Conservation (phyloP, 2,888 invertebrate genomes). For the Synergus itoensis region DNA sequence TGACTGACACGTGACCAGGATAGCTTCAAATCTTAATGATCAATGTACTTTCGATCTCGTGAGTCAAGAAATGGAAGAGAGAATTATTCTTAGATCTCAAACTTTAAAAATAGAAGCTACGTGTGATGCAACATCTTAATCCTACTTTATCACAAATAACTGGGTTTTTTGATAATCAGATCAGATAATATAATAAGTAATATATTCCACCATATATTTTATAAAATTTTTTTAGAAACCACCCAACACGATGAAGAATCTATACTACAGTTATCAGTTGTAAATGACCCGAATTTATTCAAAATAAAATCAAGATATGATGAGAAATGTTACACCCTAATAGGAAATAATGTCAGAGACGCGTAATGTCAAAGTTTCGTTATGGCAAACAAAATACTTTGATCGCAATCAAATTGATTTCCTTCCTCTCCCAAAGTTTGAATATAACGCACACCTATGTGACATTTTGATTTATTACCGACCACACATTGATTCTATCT, state of each 20-base stretch:
- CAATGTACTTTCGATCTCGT: background rate
- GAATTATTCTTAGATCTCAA: background rate
- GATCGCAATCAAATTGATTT: background rate
- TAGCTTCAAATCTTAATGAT: constrained; percentile 53
- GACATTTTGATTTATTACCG: background rate
- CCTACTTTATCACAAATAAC: background rate
- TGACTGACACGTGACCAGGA: constrained; percentile 65
- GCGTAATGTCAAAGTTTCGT: background rate
- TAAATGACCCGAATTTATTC: background rate
- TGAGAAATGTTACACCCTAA: background rate
- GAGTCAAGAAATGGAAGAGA: constrained; percentile 1
- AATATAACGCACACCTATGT: background rate
- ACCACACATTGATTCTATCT: background rate
- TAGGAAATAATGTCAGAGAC: background rate
- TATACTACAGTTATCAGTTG: background rate
- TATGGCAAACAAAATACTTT: background rate
- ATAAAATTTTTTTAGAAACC: background rate
- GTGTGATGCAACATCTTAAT: background rate
- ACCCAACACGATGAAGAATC: background rate
- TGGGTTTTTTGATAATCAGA: background rate
- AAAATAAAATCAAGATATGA: background rate
- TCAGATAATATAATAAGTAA: background rate
- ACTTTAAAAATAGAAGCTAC: background rate
- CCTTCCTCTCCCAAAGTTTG: background rate
- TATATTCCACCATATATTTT: background rate